Evolutionary conservation across 2,113 vertebrate species (phyloP).

Genomic region (Epinephelus moara): DNA sequence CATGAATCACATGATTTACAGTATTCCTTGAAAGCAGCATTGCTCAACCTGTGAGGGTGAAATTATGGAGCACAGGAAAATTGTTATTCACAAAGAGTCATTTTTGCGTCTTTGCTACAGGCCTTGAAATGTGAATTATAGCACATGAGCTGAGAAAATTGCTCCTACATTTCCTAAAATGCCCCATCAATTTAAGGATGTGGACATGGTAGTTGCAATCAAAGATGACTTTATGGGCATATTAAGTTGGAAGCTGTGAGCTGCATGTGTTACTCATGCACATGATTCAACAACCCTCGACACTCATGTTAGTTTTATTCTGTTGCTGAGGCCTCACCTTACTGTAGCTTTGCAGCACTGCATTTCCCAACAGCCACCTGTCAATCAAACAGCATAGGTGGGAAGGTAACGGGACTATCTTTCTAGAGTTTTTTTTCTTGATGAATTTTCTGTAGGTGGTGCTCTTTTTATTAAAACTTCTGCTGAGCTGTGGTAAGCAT

Average conservation of each 20-base stretch:
- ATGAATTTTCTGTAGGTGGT: conserved; percentile 22
- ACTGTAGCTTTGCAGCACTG: not conserved
- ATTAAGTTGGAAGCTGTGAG: not conserved
- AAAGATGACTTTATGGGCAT: not conserved
- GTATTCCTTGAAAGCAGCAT: conserved; percentile 1
- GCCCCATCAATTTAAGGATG: not conserved
- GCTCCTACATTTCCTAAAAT: not conserved
- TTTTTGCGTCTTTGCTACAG: not conserved
- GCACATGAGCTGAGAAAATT: not conserved
- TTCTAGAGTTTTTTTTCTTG: conserved; percentile 1
- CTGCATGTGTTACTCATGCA: not conserved
- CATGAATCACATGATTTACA: not conserved
- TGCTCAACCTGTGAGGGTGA: not conserved
- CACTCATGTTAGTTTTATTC: not conserved
- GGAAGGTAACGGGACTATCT: not conserved
- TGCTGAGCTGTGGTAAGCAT: not conserved
- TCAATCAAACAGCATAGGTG: not conserved
- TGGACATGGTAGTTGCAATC: not conserved
- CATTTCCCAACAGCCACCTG: conserved; percentile 14
- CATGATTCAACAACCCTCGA: not conserved
- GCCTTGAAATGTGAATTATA: not conserved
- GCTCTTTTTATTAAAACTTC: not conserved
- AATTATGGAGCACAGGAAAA: not conserved
- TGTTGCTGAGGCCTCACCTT: not conserved
- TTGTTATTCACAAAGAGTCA: not conserved